Evolutionary conservation across 2,797 vertebrate genomes (phyloP).

Genomic region (Acrossocheilus wenchowensis): DNA sequence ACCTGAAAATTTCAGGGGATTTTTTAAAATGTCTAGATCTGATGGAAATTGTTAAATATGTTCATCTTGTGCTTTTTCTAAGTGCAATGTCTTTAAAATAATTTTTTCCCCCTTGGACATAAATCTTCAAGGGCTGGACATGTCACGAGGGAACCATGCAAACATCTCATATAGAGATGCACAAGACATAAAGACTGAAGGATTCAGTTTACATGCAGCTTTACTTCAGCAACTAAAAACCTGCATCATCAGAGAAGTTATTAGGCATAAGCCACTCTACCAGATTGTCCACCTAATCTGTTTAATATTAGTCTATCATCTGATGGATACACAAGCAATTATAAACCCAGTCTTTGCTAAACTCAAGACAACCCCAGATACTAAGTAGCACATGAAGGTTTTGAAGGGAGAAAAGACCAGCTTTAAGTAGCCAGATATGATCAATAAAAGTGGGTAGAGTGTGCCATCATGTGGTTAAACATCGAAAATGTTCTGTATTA

Average conservation of each 20-base stretch:
- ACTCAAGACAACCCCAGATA: background rate
- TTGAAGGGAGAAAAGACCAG: background rate
- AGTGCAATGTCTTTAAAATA: background rate
- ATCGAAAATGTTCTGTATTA: background rate
- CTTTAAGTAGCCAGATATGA: background rate
- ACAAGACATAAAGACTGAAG: background rate
- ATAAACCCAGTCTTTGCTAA: background rate
- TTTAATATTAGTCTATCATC: background rate
- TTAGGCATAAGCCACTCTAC: background rate
- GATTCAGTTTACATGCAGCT: background rate
- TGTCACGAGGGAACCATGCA: background rate
- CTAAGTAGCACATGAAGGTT: background rate
- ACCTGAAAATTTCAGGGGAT: background rate
- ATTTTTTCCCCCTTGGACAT: background rate
- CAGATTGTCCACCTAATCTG: slow-evolving; percentile 7
- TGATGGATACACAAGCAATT: background rate
- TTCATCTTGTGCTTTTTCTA: background rate
- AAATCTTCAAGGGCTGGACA: background rate
- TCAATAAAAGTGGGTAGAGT: background rate
- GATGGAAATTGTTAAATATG: background rate
- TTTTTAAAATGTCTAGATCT: background rate
- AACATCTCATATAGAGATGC: background rate
- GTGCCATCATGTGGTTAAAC: background rate
- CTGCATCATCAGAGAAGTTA: slow-evolving; percentile 5
- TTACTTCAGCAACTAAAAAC: slow-evolving; percentile 6